Base-by-base conservation (phyloP, 2,113 vertebrate genomes). In the Telmatochromis bifrenatus region DNA sequence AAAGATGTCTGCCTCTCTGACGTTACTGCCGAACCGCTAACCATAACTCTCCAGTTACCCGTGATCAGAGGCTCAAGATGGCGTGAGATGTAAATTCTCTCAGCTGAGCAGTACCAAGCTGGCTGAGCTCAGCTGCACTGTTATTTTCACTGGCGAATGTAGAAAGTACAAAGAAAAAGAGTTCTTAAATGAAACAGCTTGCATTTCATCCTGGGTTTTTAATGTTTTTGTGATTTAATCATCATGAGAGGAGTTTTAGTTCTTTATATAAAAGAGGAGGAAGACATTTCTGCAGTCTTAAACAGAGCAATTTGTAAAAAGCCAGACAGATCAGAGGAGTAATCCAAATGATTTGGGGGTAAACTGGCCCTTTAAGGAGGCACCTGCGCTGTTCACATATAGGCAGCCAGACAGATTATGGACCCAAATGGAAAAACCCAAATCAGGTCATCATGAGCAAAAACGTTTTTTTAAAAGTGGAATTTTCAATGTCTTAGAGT, bases 211-310 rank as follows among this genome's bases (percentile, higher is more conserved):
- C 62, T 68, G 35, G 11, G 35, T 39, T 70, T 70, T 42, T 70
- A 70, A 42, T 70, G n/a, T 42, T 70, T 70, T 37, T 23, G 35
- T 68, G 62, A 21, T 39, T 68, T 39, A 7, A 68, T 12, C 4
- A 21, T 0, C 60, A 13, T 37, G 65, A 23, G 0, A 1, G n/a
- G 3, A 23, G n/a, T 70, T 70, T 70, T 65, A 23, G n/a, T 73
- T 2, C 37, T 26, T 73, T 73, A 73, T 45, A 37, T 73, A 45
- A 6, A 73, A 73, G 37, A 45, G 21, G 17, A 17, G 68, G 39
- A 45, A 73, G 39, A 11, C 2, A 73, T 28, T 73, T 73, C 8
- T 45, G 1, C 21, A 17, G 39, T 45, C 37, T 6, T 26, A 73
- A 70, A 77, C 23, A n/a, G 45, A 49, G 45, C 14, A 77, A 49